Percentiles rank a stretch among this genome's conserved stretches.
phyloP scores from a whole-genome alignment of 2,113 vertebrate genomes.

The Barbus barbus region DNA sequence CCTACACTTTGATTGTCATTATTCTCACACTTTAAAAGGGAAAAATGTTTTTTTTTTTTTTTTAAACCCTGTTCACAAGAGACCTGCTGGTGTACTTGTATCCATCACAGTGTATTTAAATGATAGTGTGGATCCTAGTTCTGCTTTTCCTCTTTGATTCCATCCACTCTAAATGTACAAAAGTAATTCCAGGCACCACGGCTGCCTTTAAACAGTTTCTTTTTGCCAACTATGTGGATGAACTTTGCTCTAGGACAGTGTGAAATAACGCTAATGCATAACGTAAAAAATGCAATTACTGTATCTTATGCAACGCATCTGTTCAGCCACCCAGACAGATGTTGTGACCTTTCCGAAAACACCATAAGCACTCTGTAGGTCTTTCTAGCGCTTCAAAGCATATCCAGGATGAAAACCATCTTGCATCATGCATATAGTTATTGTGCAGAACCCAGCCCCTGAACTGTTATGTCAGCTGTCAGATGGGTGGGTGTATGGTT shows the following conservation, averaged over 20 bases:
- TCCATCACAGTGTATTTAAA: background rate
- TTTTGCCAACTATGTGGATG: slow-evolving; percentile 34
- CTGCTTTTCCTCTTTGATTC: slow-evolving; percentile 7
- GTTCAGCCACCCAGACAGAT: slow-evolving; percentile 3
- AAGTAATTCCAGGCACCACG: background rate
- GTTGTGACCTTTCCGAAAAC: slow-evolving; percentile 28
- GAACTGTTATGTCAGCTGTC: slow-evolving; percentile 24
- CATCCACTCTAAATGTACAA: slow-evolving; percentile 16
- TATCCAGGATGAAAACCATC: slow-evolving; percentile 22
- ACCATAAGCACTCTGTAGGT: background rate
- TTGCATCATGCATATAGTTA: slow-evolving; percentile 14
- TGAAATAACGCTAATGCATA: slow-evolving; percentile 49
- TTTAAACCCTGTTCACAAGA: background rate
- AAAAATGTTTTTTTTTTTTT: background rate
- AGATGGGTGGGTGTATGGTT: background rate
- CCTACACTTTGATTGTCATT: slow-evolving; percentile 4
- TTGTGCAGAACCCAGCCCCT: background rate
- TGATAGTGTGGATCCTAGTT: background rate
- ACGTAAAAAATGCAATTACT: slow-evolving; percentile 41
- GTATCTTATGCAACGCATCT: background rate
- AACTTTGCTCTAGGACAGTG: slow-evolving; percentile 20
- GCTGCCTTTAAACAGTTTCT: slow-evolving; percentile 24
- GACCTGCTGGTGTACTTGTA: background rate
- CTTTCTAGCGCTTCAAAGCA: slow-evolving; percentile 1
- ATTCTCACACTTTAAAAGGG: background rate